These are phyloP conservation scores for Watsonalla cultraria DNA, from an alignment of 2,888 invertebrate genomes.

Conservation along the genomic window DNA sequence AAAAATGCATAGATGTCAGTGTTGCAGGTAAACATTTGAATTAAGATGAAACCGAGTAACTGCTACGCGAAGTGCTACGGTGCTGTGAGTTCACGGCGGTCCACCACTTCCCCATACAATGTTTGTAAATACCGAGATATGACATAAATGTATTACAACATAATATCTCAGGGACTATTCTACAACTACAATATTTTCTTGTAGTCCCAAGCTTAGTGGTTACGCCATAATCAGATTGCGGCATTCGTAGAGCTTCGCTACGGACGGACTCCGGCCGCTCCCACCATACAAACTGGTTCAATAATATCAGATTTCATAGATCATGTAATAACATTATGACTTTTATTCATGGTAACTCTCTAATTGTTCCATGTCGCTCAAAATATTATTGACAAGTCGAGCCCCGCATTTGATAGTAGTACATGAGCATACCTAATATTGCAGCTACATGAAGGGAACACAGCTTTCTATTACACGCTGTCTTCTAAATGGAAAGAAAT, in stretches of 20 bases:
- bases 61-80: conserved; percentile 2
- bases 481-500: too few relatives aligned
- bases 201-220: conserved; percentile 42
- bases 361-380: not conserved
- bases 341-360: conserved; percentile 5
- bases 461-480: too few relatives aligned
- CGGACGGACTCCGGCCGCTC: conserved; percentile 60
- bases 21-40: not conserved
- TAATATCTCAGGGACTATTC: not conserved
- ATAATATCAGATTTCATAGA: conserved; percentile 20
- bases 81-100: conserved; percentile 3
- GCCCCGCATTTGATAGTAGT: too few relatives aligned
- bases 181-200: conserved; percentile 22
- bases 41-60: not conserved
- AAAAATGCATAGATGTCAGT: not conserved
- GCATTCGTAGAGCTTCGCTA: conserved; percentile 69
- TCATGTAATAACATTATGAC: conserved; percentile 6
- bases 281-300: conserved; percentile 40
- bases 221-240: conserved; percentile 77
- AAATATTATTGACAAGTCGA: not conserved
- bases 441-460: too few relatives aligned
- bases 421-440: too few relatives aligned
- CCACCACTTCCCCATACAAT: not conserved
- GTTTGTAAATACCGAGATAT: not conserved
- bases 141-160: not conserved